phyloP scores from a whole-genome alignment of 2,113 vertebrate species.

The Azemiops feae region DNA sequence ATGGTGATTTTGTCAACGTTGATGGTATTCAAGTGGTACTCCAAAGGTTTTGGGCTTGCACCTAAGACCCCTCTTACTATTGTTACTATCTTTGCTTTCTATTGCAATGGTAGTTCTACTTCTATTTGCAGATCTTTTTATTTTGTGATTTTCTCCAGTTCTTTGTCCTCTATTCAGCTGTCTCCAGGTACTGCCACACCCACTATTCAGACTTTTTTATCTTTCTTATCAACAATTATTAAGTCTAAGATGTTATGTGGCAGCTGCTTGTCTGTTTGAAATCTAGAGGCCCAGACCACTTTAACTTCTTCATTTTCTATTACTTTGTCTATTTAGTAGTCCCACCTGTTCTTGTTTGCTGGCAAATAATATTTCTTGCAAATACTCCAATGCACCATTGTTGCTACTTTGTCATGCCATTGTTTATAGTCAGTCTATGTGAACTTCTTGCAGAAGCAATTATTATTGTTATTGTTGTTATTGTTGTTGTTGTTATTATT shows the following conservation, averaged over 20 bases:
- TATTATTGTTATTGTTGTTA: background rate
- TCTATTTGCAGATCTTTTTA: background rate
- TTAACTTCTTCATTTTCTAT: background rate
- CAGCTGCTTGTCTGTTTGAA: background rate
- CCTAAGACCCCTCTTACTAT: background rate
- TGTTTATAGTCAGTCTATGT: background rate
- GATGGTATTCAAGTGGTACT: background rate
- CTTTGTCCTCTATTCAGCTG: background rate
- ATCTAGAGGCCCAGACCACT: background rate
- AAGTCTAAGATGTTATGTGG: background rate
- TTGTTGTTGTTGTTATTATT: background rate
- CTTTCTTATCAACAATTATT: background rate
- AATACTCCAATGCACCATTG: background rate
- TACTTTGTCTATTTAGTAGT: background rate
- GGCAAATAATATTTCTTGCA: background rate
- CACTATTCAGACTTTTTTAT: background rate
- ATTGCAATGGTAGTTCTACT: background rate
- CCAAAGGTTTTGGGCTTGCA: background rate
- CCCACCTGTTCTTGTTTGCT: background rate
- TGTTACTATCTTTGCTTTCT: background rate
- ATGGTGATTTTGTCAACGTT: background rate
- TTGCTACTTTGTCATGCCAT: background rate
- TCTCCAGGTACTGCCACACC: background rate
- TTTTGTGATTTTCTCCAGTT: background rate
- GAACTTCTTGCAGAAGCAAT: background rate